phyloP scores from a whole-genome alignment of 2,797 vertebrate species.

The Gephyroberyx darwinii region DNA sequence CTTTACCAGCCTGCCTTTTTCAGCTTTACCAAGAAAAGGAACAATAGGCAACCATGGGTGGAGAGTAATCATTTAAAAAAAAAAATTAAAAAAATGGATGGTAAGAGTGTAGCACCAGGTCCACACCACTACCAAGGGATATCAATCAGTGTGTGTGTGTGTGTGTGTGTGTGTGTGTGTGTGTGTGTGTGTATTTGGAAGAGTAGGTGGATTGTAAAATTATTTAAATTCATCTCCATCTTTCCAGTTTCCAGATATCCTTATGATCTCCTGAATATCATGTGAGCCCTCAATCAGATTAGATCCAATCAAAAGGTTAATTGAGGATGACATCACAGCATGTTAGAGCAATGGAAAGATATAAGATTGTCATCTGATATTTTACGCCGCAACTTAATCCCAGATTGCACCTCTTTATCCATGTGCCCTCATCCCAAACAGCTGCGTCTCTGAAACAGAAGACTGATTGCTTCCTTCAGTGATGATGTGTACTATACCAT shows the following conservation, averaged over 20 bases:
- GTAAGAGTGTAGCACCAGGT: conserved; percentile 28
- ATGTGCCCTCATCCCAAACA: conserved; percentile 7
- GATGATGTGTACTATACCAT: background rate
- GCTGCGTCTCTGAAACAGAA: conserved; percentile 33
- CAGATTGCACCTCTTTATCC: conserved; percentile 3
- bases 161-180: background rate
- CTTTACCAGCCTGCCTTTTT: conserved; percentile 24
- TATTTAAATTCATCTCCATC: conserved; percentile 18
- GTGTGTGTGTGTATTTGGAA: conserved; percentile 20
- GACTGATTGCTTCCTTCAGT: background rate
- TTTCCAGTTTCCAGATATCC: conserved; percentile 30
- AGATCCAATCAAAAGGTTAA: conserved; percentile 47
- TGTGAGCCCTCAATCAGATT: conserved; percentile 50
- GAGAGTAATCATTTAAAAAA: background rate
- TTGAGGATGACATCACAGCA: conserved; percentile 50
- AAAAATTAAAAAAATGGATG: conserved; percentile 3
- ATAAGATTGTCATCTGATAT: conserved; percentile 38
- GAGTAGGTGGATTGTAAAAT: background rate
- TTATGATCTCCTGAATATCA: conserved; percentile 40
- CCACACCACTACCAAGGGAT: background rate
- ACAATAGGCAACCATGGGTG: background rate
- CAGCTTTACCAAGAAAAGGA: background rate
- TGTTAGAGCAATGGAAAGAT: conserved; percentile 15
- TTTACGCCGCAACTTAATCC: conserved; percentile 41
- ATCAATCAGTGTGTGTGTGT: conserved; percentile 8